phyloP scores from a whole-genome alignment of 2,113 vertebrate species.

The Mormyrus lacerda region DNA sequence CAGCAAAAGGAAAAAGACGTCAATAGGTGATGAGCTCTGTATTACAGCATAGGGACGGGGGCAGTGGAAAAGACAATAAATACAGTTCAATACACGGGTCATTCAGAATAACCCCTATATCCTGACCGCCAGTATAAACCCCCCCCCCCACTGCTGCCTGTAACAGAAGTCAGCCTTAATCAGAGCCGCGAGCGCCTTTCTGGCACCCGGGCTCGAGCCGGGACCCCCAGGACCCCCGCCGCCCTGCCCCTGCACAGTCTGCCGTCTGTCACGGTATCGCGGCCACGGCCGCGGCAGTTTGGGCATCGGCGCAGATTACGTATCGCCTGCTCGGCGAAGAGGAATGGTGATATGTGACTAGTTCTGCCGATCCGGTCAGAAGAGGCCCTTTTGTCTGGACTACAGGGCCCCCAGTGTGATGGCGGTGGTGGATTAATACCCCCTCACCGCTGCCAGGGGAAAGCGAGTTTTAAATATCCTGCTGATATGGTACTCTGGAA shows the following conservation, averaged over 20 bases:
- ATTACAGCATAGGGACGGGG: slow-evolving; percentile 4
- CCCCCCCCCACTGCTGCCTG: slow-evolving; percentile 52
- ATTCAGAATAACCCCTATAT: slow-evolving; percentile 73
- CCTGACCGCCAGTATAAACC: slow-evolving; percentile 63
- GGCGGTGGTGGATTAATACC: slow-evolving; percentile 47
- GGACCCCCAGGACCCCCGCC: neutral
- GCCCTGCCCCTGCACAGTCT: neutral
- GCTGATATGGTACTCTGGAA: slow-evolving; percentile 43
- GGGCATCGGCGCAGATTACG: slow-evolving; percentile 2
- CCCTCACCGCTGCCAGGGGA: slow-evolving; percentile 26
- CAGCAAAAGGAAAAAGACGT: neutral
- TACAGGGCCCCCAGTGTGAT: slow-evolving; percentile 38
- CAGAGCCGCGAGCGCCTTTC: slow-evolving; percentile 16
- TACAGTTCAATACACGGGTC: slow-evolving; percentile 58
- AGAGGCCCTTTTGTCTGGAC: slow-evolving; percentile 45
- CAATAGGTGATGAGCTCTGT: neutral
- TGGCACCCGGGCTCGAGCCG: neutral
- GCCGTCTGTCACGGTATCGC: neutral
- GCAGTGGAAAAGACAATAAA: slow-evolving; percentile 43
- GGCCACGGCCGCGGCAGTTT: neutral
- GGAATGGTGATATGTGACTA: slow-evolving; percentile 34
- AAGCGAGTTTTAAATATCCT: slow-evolving; percentile 55
- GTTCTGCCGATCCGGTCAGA: slow-evolving; percentile 43
- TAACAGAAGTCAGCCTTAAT: slow-evolving; percentile 54
- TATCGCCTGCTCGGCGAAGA: slow-evolving; percentile 24